These are phyloP conservation scores for Caenorhabditis uteleia DNA, from an alignment of 2,888 invertebrate species.

Conservation along the genomic window DNA sequence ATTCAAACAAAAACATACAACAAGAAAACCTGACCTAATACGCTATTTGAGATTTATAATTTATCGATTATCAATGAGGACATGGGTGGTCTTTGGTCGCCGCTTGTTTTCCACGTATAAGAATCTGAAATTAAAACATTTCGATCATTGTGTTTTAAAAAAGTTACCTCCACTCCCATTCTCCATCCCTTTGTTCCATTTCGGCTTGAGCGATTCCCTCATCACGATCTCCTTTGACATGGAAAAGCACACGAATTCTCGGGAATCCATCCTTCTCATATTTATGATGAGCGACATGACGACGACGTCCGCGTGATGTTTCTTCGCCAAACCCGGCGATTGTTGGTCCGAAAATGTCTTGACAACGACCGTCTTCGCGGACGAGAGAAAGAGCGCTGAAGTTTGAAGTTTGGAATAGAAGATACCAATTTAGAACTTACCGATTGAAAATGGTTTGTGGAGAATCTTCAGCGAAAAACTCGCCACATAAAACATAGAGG, in stretches of 20 bases:
- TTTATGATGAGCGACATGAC: constrained; percentile 59
- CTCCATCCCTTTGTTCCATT: constrained; percentile 60
- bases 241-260: constrained; percentile 63
- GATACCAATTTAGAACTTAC: constrained; percentile 10
- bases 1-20: constrained; percentile 2
- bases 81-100: constrained; percentile 51
- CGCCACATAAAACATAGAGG: constrained; percentile 55
- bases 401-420: constrained; percentile 11
- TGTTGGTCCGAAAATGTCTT: constrained; percentile 58
- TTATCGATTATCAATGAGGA: constrained; percentile 64
- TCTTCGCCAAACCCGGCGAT: constrained; percentile 60
- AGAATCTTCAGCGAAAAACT: constrained; percentile 60
- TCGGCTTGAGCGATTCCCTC: constrained; percentile 64
- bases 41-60: constrained; percentile 4
- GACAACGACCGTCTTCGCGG: constrained; percentile 58
- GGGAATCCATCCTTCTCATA: constrained; percentile 63
- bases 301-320: constrained; percentile 51
- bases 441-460: constrained; percentile 62
- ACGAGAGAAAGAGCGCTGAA: constrained; percentile 54
- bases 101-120: constrained; percentile 57
- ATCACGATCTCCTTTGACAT: constrained; percentile 60
- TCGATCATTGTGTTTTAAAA: constrained; percentile 35
- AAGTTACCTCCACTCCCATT: constrained; percentile 53
- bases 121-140: too few species aligned
- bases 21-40: constrained; percentile 1